Conservation (phyloP, 2,113 vertebrate species). For the Diphyllodes magnificus region DNA sequence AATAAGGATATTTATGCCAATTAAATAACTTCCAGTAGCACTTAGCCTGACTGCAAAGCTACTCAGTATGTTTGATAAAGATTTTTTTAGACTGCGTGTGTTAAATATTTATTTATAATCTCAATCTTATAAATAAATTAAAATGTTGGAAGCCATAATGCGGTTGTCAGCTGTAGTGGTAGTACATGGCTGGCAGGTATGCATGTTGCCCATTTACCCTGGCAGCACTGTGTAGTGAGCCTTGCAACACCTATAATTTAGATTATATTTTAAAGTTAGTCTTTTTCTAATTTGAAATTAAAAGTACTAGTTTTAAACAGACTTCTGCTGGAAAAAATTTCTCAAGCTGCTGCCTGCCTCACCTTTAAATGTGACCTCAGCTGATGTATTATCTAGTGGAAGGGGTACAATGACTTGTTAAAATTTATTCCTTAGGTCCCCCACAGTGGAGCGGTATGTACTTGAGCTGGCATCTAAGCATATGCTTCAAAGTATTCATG, state of each 20-base stretch:
- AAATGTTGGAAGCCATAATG: neutral
- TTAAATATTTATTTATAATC: neutral
- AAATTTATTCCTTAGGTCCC: slow-evolving; percentile 76
- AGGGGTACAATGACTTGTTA: slow-evolving; percentile 26
- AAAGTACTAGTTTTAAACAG: neutral
- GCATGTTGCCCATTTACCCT: neutral
- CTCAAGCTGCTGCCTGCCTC: neutral
- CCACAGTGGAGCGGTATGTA: slow-evolving; percentile 81
- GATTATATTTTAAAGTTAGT: neutral
- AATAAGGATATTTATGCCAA: neutral
- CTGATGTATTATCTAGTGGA: neutral
- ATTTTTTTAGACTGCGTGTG: neutral
- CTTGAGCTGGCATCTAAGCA: neutral
- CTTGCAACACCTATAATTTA: neutral
- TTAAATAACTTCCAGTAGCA: neutral
- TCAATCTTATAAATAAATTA: neutral
- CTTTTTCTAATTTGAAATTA: neutral
- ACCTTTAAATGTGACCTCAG: neutral
- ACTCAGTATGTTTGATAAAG: neutral
- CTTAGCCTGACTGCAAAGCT: neutral
- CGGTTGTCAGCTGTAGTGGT: neutral
- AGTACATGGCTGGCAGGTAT: neutral
- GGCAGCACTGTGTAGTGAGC: neutral
- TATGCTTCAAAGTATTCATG: neutral
- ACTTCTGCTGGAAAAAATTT: neutral